phyloP scores from a whole-genome alignment of 2,888 invertebrate species.

The Cerastis rubricosa region DNA sequence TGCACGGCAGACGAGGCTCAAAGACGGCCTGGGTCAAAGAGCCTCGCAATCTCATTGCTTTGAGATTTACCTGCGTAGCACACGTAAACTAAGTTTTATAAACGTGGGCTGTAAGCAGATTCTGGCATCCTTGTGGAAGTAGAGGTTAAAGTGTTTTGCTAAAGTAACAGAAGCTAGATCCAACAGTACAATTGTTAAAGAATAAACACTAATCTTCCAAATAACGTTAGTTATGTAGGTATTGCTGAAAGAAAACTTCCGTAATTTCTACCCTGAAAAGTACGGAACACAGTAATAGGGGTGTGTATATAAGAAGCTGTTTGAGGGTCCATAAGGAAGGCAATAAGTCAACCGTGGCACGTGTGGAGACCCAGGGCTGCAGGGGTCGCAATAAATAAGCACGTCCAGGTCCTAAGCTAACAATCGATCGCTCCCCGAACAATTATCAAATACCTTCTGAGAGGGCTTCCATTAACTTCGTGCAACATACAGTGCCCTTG shows the following conservation, averaged over 20 bases:
- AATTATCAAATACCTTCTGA: conserved; percentile 44
- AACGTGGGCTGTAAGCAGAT: conserved; percentile 1
- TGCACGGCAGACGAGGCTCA: conserved; percentile 21
- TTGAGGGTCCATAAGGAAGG: conserved; percentile 18
- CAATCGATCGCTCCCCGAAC: conserved; percentile 38
- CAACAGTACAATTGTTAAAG: too few species aligned
- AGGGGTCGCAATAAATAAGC: conserved; percentile 28
- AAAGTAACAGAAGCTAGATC: not conserved
- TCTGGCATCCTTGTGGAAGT: not conserved
- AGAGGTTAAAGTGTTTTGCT: not conserved
- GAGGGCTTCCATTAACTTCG: conserved; percentile 13
- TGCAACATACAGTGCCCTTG: conserved; percentile 15
- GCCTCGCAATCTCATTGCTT: conserved; percentile 28
- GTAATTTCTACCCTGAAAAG: not conserved
- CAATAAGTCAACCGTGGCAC: conserved; percentile 39
- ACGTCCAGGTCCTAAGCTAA: conserved; percentile 52
- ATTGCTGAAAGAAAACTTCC: not conserved
- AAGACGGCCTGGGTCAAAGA: conserved; percentile 37
- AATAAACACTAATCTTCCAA: too few species aligned
- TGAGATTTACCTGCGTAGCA: conserved; percentile 20
- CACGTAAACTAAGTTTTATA: conserved; percentile 13
- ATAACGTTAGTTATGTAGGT: not conserved
- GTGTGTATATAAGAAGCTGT: conserved; percentile 3
- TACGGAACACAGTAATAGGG: not conserved
- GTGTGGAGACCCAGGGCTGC: conserved; percentile 2